A percentile compares a stretch with the other conserved stretches of the same genome.
Conservation (phyloP, 2,797 vertebrate species). For the Enoplosus armatus region DNA sequence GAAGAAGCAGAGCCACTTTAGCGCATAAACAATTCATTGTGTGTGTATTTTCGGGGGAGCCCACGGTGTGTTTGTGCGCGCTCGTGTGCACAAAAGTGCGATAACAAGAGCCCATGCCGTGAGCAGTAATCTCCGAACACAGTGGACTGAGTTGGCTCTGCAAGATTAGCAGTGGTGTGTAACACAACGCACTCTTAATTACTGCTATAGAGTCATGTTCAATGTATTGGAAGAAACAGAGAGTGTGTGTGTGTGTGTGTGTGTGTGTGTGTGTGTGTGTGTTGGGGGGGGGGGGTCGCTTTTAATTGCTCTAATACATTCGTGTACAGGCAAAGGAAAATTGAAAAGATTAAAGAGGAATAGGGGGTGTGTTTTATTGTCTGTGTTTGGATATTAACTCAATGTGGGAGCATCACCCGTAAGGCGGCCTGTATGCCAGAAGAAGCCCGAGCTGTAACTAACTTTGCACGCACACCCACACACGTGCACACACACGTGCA, state of each 20-base stretch:
- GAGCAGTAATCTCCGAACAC: constrained; percentile 78
- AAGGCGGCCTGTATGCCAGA: not conserved
- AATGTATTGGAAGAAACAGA: constrained; percentile 48
- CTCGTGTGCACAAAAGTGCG: not conserved
- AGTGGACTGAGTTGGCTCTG: constrained; percentile 75
- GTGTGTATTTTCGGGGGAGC: constrained; percentile 43
- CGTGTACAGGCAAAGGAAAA: constrained; percentile 30
- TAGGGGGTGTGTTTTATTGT: constrained; percentile 23
- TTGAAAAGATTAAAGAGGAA: constrained; percentile 58
- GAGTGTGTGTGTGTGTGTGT: too few relatives aligned
- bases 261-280: too few relatives aligned
- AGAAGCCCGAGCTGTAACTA: constrained; percentile 9
- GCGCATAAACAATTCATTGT: constrained; percentile 68
- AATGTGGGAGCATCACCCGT: not conserved
- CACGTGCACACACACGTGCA: not conserved
- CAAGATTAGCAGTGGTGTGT: constrained; percentile 79
- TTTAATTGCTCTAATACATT: constrained; percentile 62
- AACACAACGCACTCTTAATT: constrained; percentile 80
- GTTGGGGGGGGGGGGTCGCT: constrained; percentile 17
- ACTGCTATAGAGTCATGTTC: constrained; percentile 71
- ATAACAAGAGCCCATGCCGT: constrained; percentile 71
- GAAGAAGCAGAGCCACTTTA: constrained; percentile 54
- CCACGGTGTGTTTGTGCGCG: not conserved
- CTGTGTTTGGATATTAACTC: constrained; percentile 34
- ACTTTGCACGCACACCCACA: not conserved